phyloP scores from a whole-genome alignment of 2,888 invertebrate species.

The Serrognathus titanus region DNA sequence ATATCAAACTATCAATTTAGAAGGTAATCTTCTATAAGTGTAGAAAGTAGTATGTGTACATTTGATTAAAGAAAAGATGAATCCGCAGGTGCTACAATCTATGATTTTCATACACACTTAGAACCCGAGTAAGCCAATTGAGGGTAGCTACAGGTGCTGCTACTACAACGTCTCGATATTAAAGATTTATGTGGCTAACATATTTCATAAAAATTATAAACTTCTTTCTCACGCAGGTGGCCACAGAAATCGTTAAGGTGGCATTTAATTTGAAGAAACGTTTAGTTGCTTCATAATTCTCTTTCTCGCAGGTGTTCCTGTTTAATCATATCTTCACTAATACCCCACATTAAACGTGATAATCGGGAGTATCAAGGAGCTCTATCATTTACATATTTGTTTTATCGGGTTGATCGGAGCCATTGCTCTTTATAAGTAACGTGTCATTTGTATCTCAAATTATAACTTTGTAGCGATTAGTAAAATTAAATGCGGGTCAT shows the following conservation, averaged over 20 bases:
- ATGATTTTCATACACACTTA: constrained; percentile 19
- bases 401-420: constrained; percentile 20
- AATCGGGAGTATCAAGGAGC: constrained; percentile 25
- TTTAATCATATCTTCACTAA: constrained; percentile 23
- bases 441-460: constrained; percentile 7
- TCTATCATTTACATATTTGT: constrained; percentile 25
- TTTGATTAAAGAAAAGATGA: constrained; percentile 11
- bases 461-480: not conserved
- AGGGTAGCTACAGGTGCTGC: constrained; percentile 25
- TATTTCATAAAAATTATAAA: constrained; percentile 28
- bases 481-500: not conserved
- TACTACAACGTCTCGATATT: constrained; percentile 21
- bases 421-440: constrained; percentile 22
- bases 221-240: constrained; percentile 28
- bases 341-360: constrained; percentile 24
- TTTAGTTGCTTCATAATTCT: constrained; percentile 25
- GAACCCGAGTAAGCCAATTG: constrained; percentile 6
- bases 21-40: not conserved
- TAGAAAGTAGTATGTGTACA: not conserved
- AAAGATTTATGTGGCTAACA: constrained; percentile 27
- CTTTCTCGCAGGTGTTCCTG: constrained; percentile 23
- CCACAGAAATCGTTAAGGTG: constrained; percentile 25
- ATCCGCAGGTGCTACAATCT: constrained; percentile 24
- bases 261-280: constrained; percentile 28
- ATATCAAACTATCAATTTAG: too few species aligned